Evolutionary conservation across 2,797 vertebrate genomes (phyloP).

Genomic region (Trachurus trachurus): DNA sequence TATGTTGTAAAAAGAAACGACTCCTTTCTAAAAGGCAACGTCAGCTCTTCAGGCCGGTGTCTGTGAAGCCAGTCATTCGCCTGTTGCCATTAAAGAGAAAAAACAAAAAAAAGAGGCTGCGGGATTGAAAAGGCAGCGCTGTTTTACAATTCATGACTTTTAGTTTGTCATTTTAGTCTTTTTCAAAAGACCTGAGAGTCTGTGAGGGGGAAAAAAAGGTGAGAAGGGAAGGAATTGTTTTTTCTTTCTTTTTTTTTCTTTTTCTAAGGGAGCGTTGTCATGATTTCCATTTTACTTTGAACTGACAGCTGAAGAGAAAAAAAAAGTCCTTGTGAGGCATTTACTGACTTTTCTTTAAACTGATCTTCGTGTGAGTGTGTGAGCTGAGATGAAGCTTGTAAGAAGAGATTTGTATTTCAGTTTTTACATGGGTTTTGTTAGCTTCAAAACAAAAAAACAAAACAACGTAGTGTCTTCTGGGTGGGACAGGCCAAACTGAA

Average conservation of each 20-base stretch:
- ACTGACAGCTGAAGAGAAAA: constrained; percentile 31
- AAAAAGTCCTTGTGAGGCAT: constrained; percentile 30
- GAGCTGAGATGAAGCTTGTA: constrained; percentile 3
- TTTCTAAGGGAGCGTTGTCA: neutral
- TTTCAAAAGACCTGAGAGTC: constrained; percentile 3
- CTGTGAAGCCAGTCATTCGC: constrained; percentile 38
- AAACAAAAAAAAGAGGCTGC: constrained; percentile 6
- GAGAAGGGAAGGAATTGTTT: constrained; percentile 22
- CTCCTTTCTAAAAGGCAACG: constrained; percentile 26
- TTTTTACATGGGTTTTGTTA: neutral
- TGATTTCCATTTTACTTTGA: constrained; percentile 38
- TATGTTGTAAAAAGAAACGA: constrained; percentile 30
- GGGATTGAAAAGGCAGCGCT: constrained; percentile 9
- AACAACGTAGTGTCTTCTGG: constrained; percentile 6
- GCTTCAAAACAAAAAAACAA: neutral
- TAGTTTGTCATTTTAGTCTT: constrained; percentile 34
- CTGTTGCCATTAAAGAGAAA: constrained; percentile 16
- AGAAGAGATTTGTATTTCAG: constrained; percentile 2
- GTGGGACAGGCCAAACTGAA: constrained; percentile 45
- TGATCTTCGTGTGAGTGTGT: constrained; percentile 16
- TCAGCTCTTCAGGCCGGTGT: constrained; percentile 29
- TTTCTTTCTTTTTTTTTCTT: neutral
- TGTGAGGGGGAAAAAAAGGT: neutral
- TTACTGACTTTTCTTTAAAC: constrained; percentile 33
- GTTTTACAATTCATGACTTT: constrained; percentile 28